phyloP scores from a whole-genome alignment of 2,888 invertebrate genomes.

The Drosophila ezoana region DNA sequence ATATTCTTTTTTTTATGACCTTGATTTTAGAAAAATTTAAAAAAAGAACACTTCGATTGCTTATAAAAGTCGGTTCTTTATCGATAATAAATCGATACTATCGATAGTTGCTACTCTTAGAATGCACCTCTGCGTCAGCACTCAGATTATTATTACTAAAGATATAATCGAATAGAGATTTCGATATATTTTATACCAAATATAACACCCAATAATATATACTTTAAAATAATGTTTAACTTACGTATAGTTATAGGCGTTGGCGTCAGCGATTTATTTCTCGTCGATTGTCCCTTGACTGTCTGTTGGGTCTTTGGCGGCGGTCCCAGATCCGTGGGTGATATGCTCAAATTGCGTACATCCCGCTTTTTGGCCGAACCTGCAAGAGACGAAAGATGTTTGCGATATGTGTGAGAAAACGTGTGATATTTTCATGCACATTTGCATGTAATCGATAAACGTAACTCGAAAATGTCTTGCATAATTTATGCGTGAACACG shows the following conservation, averaged over 20 bases:
- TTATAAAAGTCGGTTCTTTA: no score
- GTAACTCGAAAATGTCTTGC: background rate
- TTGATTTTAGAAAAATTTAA: no score
- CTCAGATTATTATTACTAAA: no score
- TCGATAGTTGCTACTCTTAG: no score
- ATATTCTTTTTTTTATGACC: no score
- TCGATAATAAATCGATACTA: no score
- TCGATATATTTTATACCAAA: no score
- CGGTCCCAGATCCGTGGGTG: slow-evolving; percentile 85
- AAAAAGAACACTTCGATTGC: no score
- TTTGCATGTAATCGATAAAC: slow-evolving; percentile 40
- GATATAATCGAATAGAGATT: no score
- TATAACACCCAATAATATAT: no score
- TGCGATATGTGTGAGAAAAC: slow-evolving; percentile 5
- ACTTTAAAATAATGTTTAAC: slow-evolving; percentile 43
- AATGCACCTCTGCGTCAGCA: no score
- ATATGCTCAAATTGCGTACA: slow-evolving; percentile 85
- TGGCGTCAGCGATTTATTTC: slow-evolving; percentile 78
- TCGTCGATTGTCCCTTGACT: slow-evolving; percentile 81
- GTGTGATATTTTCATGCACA: slow-evolving; percentile 22
- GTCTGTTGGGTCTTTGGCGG: slow-evolving; percentile 85
- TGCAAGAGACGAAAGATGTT: slow-evolving; percentile 51
- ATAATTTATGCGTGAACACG: slow-evolving; percentile 77
- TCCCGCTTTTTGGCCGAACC: slow-evolving; percentile 85
- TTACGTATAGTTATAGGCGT: slow-evolving; percentile 82